Evolutionary conservation across 1,140 invertebrate species (phyloP), one percentile per base, ranked within the genome.

Genomic region (Apis laboriosa): DNA sequence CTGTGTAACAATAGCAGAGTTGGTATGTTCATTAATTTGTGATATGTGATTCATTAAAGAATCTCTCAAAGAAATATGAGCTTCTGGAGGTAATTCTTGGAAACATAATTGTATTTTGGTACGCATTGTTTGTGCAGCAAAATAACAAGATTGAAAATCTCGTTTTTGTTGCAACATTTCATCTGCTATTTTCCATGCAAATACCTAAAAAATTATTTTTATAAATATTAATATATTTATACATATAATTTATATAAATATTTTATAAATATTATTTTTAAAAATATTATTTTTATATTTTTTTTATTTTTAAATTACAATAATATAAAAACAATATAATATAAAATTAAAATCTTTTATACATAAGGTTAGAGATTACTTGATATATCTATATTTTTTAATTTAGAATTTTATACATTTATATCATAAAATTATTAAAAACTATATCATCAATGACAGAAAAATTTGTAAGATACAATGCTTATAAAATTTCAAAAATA

Each of bases 71-170:
- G 98, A 98, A 79, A 95, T 93, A 88, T 99, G 97, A 55, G 98
- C 96, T 88, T 98, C 97, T 21, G 95, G 87, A 15, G 99, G 98
- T 73, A 99, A 94, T 94, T 99, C 99, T 90, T 98, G 97, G 91
- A 99, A 99, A 76, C 97, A 97, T 88, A 97, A 96, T 93, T 99
- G 97, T 73, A 98, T 97, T 95, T 99, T 99, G 17, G 97, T 97
- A 84, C 99, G 95, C 96, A 99, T 98, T 8, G 99, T 99, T 94
- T 99, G 99, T 15, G 99, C 98, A 34, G 98, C 99, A 95, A 99
- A 99, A 93, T 99, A 99, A 94, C 98, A 99, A 43, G 98, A 98
- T 88, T 99, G 96, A 73, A 98, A 90, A 92, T 98, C 97, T 85
- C 96, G 95, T 90, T 98, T 98, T 61, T 97, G 95, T 81, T 97